Conservation (phyloP, 2,113 vertebrate genomes). For the Microtus richardsoni region DNA sequence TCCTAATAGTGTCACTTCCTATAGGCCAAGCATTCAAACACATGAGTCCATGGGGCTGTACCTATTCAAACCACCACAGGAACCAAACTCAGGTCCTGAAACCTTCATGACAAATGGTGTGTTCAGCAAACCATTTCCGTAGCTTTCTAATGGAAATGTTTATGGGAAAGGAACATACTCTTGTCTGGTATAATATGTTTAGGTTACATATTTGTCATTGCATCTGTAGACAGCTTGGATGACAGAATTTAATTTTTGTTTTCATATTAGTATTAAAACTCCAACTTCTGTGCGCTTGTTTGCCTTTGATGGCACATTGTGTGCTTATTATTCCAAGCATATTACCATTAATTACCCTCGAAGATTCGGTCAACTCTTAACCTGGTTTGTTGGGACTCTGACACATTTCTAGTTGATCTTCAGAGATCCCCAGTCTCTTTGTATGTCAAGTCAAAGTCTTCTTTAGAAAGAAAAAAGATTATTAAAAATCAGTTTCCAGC, state of each 20-base stretch:
- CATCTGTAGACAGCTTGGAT: neutral
- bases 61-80: neutral
- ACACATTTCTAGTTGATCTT: neutral
- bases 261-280: neutral
- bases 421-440: neutral
- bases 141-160: neutral
- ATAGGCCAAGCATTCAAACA: neutral
- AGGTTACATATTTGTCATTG: neutral
- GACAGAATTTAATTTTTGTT: slow-evolving; percentile 19
- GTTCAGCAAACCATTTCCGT: neutral
- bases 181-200: neutral
- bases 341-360: neutral
- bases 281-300: neutral
- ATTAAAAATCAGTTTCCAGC: slow-evolving; percentile 57
- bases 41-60: neutral
- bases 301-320: neutral
- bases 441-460: slow-evolving; percentile 29
- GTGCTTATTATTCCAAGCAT: no score
- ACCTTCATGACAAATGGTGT: neutral
- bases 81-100: neutral
- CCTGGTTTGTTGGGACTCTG: neutral
- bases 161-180: neutral
- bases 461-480: slow-evolving; percentile 1
- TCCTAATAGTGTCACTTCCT: neutral
- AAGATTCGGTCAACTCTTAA: neutral